Percentiles rank a stretch among this genome's conserved stretches.
phyloP scores from a whole-genome alignment of 1,140 invertebrate genomes.

The Temnothorax longispinosus region DNA sequence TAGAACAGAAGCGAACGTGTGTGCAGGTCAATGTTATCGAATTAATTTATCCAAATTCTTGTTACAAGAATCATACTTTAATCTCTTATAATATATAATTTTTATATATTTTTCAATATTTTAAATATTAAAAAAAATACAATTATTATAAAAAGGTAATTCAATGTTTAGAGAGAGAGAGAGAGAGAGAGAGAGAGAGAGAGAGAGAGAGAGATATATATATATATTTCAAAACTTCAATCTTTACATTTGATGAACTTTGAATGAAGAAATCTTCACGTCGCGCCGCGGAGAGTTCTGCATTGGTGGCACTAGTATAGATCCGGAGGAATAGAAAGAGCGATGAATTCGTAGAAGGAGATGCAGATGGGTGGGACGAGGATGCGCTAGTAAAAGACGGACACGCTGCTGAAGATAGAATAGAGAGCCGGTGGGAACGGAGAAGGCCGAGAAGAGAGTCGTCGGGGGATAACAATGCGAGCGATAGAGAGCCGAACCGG shows the following conservation, averaged over 20 bases:
- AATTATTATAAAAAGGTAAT: not conserved
- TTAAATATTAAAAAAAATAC: not conserved
- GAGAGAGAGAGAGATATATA: not conserved
- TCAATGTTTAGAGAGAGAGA: not conserved
- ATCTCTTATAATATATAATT: not conserved
- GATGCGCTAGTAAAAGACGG: slow-evolving; percentile 46
- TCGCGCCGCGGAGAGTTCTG: not conserved
- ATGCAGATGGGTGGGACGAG: slow-evolving; percentile 20
- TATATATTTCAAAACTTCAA: not conserved
- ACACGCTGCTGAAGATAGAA: slow-evolving; percentile 49
- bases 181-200: not conserved
- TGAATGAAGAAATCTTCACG: not conserved
- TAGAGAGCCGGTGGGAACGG: slow-evolving; percentile 57
- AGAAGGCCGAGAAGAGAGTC: slow-evolving; percentile 63
- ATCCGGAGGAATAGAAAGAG: slow-evolving; percentile 45
- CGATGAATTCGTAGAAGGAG: slow-evolving; percentile 34
- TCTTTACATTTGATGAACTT: not conserved
- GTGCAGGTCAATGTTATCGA: not conserved
- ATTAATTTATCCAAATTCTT: not conserved
- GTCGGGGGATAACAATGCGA: slow-evolving; percentile 75
- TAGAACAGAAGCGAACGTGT: slow-evolving; percentile 7
- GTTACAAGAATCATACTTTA: not conserved
- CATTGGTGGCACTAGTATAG: not conserved
- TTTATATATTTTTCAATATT: not conserved
- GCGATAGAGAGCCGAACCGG: slow-evolving; percentile 78